These are phyloP conservation scores for Saccostrea cuccullata DNA, from an alignment of 1,140 invertebrate species.

Conservation along the genomic window DNA sequence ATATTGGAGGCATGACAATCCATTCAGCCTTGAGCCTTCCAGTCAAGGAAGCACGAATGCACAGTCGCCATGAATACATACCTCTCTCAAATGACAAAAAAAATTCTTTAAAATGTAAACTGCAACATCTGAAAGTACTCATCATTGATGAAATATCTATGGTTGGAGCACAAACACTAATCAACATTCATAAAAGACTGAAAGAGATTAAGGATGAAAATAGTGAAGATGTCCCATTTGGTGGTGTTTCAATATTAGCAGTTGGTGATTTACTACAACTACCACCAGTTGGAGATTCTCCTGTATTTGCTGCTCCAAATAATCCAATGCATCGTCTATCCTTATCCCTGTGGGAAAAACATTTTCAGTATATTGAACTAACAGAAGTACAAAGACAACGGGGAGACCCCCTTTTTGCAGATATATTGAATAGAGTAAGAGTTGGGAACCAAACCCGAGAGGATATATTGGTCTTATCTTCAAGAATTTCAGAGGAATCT, in stretches of 20 bases:
- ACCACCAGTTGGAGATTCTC: constrained; percentile 42
- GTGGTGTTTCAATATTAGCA: constrained; percentile 58
- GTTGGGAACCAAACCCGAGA: neutral
- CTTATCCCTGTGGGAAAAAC: neutral
- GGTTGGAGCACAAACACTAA: constrained; percentile 55
- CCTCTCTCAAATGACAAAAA: constrained; percentile 40
- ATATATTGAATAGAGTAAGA: constrained; percentile 13
- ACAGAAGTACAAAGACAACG: constrained; percentile 2
- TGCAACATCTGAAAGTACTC: constrained; percentile 48
- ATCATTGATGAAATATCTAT: constrained; percentile 65
- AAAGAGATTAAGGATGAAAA: constrained; percentile 58
- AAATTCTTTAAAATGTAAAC: constrained; percentile 43
- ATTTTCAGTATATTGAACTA: neutral
- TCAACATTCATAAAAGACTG: constrained; percentile 57
- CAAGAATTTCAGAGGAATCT: constrained; percentile 8
- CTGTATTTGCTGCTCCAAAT: neutral
- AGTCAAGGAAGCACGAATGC: neutral
- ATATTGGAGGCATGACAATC: constrained; percentile 46
- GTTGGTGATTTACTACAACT: constrained; percentile 62
- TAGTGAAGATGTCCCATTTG: constrained; percentile 54
- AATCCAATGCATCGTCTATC: neutral
- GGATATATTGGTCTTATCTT: neutral
- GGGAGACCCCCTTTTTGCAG: neutral
- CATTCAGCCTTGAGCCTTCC: constrained; percentile 50
- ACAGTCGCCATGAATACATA: constrained; percentile 40